phyloP scores from a whole-genome alignment of 2,797 vertebrate species.

The Holocentrus rufus region DNA sequence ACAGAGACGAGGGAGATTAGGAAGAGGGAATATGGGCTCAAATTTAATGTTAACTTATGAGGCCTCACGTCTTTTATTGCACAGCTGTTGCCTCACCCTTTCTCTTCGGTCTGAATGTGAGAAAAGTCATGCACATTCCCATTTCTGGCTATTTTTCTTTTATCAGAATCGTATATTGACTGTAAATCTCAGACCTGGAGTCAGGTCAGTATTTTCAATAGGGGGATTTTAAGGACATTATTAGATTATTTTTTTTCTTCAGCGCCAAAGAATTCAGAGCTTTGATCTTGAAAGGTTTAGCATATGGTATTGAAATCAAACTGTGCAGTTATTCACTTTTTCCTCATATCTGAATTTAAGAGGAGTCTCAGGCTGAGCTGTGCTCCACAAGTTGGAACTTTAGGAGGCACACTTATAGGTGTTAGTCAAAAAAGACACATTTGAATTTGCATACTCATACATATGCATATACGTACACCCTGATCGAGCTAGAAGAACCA shows the following conservation, averaged over 20 bases:
- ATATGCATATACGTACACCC: background rate
- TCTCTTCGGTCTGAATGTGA: conserved; percentile 63
- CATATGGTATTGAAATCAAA: conserved; percentile 67
- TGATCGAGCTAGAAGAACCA: conserved; percentile 4
- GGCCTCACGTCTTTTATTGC: conserved; percentile 75
- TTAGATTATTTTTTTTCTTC: conserved; percentile 48
- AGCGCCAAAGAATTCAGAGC: conserved; percentile 47
- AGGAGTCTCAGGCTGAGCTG: conserved; percentile 17
- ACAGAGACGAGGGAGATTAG: conserved; percentile 58
- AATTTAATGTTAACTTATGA: conserved; percentile 71
- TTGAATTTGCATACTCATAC: background rate
- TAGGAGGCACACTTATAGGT: background rate
- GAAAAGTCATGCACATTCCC: conserved; percentile 64
- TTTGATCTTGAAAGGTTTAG: conserved; percentile 61
- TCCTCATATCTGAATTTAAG: conserved; percentile 42
- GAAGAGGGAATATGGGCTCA: conserved; percentile 56
- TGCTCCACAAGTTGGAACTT: conserved; percentile 4
- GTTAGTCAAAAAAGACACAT: conserved; percentile 12
- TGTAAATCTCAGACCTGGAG: conserved; percentile 67
- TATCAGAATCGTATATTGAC: conserved; percentile 46
- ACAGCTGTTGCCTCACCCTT: conserved; percentile 69
- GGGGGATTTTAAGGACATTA: conserved; percentile 62
- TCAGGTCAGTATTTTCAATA: conserved; percentile 56
- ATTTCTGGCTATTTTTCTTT: conserved; percentile 54
- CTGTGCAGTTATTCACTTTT: conserved; percentile 48